Percentiles rank a stretch among this genome's conserved stretches.
These are phyloP conservation scores for Misgurnus mizolepis DNA, from an alignment of 2,113 vertebrate genomes.

Conservation along the genomic window DNA sequence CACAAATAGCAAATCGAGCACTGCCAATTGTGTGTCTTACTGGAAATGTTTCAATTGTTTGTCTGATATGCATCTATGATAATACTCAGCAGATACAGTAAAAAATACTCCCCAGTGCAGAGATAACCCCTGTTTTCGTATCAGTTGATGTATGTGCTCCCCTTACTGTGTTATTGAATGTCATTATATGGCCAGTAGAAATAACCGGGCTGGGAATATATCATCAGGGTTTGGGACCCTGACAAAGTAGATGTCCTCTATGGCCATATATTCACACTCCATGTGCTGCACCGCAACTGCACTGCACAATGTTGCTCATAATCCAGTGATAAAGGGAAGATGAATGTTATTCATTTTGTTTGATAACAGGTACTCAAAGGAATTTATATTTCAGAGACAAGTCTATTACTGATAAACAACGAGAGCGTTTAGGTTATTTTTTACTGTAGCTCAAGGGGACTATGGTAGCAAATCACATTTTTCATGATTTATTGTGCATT, in stretches of 20 bases:
- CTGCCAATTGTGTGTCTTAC: not conserved
- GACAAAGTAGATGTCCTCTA: conserved; percentile 45
- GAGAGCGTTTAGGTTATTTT: not conserved
- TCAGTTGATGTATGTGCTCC: conserved; percentile 53
- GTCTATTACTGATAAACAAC: conserved; percentile 20
- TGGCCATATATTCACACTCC: conserved; percentile 18
- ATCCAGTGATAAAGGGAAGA: conserved; percentile 34
- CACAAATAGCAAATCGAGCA: conserved; percentile 9
- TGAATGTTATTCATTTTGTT: conserved; percentile 42
- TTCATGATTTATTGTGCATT: conserved; percentile 18
- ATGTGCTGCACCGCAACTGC: conserved; percentile 26
- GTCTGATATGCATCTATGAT: conserved; percentile 2
- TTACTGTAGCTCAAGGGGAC: not conserved
- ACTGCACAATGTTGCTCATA: conserved; percentile 31
- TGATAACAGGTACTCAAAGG: conserved; percentile 32
- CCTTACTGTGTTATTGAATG: conserved; percentile 48
- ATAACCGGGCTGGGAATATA: conserved; percentile 41
- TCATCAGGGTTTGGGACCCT: conserved; percentile 39
- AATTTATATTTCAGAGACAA: conserved; percentile 27
- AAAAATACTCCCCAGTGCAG: conserved; percentile 2
- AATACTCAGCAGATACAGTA: not conserved
- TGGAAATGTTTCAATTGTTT: conserved; percentile 22
- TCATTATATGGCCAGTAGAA: conserved; percentile 44
- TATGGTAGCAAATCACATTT: not conserved
- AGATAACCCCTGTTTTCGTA: conserved; percentile 46